Conservation (phyloP, 1,140 invertebrate genomes). For the Pogonomyrmex barbatus region DNA sequence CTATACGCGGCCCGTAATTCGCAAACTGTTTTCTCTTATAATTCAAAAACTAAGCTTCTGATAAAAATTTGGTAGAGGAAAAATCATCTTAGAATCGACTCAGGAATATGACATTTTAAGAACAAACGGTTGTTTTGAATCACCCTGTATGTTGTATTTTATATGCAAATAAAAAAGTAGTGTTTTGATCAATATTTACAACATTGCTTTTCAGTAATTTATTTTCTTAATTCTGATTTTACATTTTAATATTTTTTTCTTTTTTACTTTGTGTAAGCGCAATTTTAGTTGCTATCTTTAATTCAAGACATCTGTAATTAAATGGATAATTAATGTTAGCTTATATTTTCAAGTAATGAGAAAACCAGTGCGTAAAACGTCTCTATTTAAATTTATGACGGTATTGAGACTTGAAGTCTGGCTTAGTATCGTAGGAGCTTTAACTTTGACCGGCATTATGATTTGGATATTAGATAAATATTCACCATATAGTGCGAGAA, state of each 20-base stretch:
- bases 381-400: constrained; percentile 97
- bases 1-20: too few relatives aligned
- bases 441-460: constrained; percentile 94
- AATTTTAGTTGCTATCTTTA: neutral
- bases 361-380: constrained; percentile 93
- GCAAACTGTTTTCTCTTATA: too few relatives aligned
- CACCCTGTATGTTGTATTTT: neutral
- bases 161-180: neutral
- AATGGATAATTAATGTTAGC: constrained; percentile 5
- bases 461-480: constrained; percentile 96
- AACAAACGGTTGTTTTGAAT: too few relatives aligned
- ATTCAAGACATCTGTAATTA: neutral
- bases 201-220: neutral
- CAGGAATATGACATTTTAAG: too few relatives aligned
- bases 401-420: constrained; percentile 95
- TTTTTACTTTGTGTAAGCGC: neutral
- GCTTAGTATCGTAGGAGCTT: constrained; percentile 94
- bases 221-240: neutral
- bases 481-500: constrained; percentile 94
- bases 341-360: constrained; percentile 90
- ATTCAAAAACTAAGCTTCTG: too few relatives aligned
- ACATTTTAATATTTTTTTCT: neutral
- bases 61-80: too few relatives aligned
- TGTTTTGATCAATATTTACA: neutral
- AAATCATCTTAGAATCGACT: too few relatives aligned